Evolutionary conservation across 1,140 invertebrate genomes (phyloP).

Genomic region (Eriosoma lanigerum): DNA sequence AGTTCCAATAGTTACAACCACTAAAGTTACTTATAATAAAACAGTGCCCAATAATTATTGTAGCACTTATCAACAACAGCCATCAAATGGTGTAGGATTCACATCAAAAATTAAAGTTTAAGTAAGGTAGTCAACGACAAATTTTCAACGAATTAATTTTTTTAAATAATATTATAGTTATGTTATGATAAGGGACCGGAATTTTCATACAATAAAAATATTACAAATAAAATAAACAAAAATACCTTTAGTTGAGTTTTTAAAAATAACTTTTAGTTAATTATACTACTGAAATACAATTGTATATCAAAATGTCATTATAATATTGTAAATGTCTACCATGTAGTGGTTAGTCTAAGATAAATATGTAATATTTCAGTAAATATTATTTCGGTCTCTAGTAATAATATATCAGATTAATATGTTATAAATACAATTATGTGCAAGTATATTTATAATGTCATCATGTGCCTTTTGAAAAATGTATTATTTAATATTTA

Average conservation of each 20-base stretch:
- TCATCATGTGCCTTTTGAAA: conserved; percentile 16
- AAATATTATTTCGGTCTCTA: too few species aligned
- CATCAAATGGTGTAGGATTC: conserved; percentile 16
- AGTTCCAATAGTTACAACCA: background rate
- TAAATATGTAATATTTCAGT: too few species aligned
- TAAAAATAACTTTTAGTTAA: background rate
- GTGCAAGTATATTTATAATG: background rate
- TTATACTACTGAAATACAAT: background rate
- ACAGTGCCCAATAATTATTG: conserved; percentile 1
- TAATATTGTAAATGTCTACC: background rate
- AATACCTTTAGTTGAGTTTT: too few species aligned
- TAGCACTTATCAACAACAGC: background rate
- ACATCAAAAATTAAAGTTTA: conserved; percentile 38
- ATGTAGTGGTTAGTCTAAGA: too few species aligned
- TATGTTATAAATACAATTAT: background rate
- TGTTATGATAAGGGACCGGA: too few species aligned
- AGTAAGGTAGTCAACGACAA: background rate
- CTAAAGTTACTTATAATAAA: background rate
- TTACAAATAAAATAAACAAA: too few species aligned
- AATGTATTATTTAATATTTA: background rate
- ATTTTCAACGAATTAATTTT: conserved; percentile 34
- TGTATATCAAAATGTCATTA: background rate
- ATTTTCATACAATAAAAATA: too few species aligned
- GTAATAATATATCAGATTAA: too few species aligned
- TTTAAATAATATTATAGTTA: conserved; percentile 13